These are phyloP conservation scores for Mythimna lalbum DNA, from an alignment of 2,888 invertebrate genomes.

Conservation along the genomic window DNA sequence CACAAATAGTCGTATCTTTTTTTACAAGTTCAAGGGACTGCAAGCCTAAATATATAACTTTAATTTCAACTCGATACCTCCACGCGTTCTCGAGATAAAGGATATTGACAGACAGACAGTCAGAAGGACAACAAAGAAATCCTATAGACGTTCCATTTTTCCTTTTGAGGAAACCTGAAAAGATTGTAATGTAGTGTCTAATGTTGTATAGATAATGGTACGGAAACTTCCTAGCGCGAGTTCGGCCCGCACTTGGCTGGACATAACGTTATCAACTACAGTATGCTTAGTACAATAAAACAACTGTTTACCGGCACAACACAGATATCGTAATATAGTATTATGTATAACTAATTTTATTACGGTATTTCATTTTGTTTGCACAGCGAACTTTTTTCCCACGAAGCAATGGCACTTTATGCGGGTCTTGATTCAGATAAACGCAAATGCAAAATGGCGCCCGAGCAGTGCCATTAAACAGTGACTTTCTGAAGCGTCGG, in stretches of 20 bases:
- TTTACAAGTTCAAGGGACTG: too few relatives aligned
- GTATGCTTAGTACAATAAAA: conserved; percentile 23
- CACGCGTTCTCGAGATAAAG: too few relatives aligned
- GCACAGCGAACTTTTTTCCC: conserved; percentile 42
- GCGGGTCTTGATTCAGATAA: conserved; percentile 16
- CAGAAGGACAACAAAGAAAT: too few relatives aligned
- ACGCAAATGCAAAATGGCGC: conserved; percentile 24
- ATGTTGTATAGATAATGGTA: neutral
- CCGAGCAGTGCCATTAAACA: too few relatives aligned
- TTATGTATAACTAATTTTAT: conserved; percentile 12
- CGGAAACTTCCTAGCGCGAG: neutral
- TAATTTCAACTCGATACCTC: too few relatives aligned
- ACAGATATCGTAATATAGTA: conserved; percentile 11
- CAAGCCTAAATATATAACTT: too few relatives aligned
- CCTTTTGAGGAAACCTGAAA: too few relatives aligned
- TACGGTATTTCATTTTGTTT: conserved; percentile 23
- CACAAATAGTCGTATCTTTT: too few relatives aligned
- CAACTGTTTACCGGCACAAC: conserved; percentile 21
- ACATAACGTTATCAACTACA: conserved; percentile 29
- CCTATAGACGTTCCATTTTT: too few relatives aligned
- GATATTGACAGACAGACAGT: too few relatives aligned
- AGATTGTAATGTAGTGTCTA: too few relatives aligned
- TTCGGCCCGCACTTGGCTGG: neutral
- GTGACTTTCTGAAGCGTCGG: too few relatives aligned
- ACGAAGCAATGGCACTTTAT: conserved; percentile 26